A percentile compares a stretch with the other conserved stretches of the same genome.
Evolutionary conservation across 2,113 vertebrate species (phyloP).

Genomic region (Epinephelus lanceolatus): DNA sequence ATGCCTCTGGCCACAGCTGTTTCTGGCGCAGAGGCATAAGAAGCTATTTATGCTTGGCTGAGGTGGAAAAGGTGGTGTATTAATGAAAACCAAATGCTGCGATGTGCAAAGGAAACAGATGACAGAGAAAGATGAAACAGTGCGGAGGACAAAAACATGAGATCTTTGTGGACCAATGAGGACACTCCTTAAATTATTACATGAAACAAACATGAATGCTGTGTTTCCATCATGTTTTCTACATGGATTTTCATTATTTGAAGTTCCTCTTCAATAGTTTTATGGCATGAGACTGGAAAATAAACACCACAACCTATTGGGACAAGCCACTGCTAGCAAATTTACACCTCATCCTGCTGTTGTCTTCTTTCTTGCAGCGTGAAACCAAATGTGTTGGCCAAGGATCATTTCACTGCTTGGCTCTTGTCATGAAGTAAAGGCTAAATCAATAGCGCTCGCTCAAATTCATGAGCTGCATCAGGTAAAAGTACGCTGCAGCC

Average conservation of each 20-base stretch:
- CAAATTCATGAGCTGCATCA: constrained; percentile 1
- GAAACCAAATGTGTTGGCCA: not conserved
- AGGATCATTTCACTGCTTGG: not conserved
- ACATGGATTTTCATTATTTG: not conserved
- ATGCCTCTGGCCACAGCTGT: too few relatives aligned
- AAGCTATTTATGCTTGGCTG: too few relatives aligned
- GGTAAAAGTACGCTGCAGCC: not conserved
- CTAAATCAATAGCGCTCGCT: constrained; percentile 14
- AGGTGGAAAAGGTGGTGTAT: not conserved
- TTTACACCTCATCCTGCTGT: not conserved
- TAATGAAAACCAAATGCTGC: not conserved
- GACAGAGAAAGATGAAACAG: too few relatives aligned
- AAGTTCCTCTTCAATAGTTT: not conserved
- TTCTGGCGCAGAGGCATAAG: too few relatives aligned
- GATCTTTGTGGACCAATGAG: not conserved
- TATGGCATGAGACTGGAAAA: not conserved
- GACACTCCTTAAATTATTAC: too few relatives aligned
- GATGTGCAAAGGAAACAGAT: too few relatives aligned
- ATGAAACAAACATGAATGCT: too few relatives aligned
- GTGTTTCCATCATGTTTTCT: not conserved
- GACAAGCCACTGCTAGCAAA: not conserved
- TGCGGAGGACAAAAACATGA: not conserved
- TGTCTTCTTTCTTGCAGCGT: not conserved
- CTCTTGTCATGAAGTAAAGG: not conserved
- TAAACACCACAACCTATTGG: not conserved